Base-by-base conservation (phyloP, 2,797 vertebrate genomes). In the Artibeus lituratus region DNA sequence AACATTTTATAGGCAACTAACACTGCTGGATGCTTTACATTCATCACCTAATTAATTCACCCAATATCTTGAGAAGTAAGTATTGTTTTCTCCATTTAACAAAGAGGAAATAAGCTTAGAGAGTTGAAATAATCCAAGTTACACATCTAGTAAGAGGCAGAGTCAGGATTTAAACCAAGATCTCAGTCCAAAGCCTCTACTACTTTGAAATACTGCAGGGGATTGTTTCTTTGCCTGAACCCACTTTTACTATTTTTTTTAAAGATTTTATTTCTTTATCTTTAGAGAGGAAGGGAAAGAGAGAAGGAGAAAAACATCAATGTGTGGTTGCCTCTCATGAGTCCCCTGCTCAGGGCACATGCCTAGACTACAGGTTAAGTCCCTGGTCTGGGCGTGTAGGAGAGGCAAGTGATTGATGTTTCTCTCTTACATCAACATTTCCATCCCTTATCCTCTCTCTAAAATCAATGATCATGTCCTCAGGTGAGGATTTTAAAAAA, bases 11-110 rank as follows among this genome's bases (percentile, higher is more conserved):
- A 37, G 39, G 11, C 87, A 9, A 32, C 55, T 65, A 15, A 18
- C 37, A 47, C 24, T 55, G 44, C 15, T 69, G 39, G 73, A 44
- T 94, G 69, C 39, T 87, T 81, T 84, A 67, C n/a, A 5, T 44
- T 49, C 2, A 39, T 88, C 67, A n/a, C 12, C 74, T 94, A 44
- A 73, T 82, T 47, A 57, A 62, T 53, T 22, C 16, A 77, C 29
- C 39, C 57, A 84, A 2, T 51, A 67, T 42, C 19, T 72, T 91
- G 39, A 74, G 69, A 88, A 21, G 8, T 49, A 72, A 39, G 12
- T 88, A 29, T 49, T 78, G 26, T 70, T 87, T 87, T 96, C 59
- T 94, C 11, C 55, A 74, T 86, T 93, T 84, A 81, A 37, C 35
- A 80, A 37, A 21, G n/a, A 74, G 14, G 26, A 87, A 78, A 86